Conservation (phyloP, 2,113 vertebrate genomes). For the Melozone crissalis region DNA sequence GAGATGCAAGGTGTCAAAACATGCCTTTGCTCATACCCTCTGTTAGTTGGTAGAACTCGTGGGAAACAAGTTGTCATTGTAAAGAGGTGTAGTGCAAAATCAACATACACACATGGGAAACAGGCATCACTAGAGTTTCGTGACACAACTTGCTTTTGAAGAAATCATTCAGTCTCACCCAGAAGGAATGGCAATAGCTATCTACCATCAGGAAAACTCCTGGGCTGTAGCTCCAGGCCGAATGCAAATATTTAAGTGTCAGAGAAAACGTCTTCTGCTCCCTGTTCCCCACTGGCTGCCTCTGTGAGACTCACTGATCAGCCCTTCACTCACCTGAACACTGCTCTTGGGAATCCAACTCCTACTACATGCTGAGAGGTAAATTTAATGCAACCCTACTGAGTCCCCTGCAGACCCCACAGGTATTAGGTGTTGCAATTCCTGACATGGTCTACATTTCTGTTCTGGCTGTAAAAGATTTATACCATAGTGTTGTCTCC, state of each 20-base stretch:
- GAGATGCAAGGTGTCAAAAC: background rate
- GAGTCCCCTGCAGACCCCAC: background rate
- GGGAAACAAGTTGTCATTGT: background rate
- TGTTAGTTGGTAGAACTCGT: background rate
- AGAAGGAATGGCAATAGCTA: background rate
- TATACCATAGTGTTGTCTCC: background rate
- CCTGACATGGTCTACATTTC: background rate
- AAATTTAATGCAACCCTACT: background rate
- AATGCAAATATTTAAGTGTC: background rate
- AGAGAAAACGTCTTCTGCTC: background rate
- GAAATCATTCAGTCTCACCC: background rate
- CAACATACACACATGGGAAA: background rate
- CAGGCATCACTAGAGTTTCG: background rate
- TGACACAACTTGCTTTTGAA: background rate
- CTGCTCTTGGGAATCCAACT: background rate
- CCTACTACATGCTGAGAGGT: background rate
- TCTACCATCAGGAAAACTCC: background rate
- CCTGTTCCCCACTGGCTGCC: background rate
- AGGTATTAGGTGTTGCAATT: background rate
- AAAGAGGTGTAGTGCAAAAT: background rate
- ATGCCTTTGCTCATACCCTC: background rate
- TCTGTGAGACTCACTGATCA: background rate
- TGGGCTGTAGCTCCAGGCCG: background rate
- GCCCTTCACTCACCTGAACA: background rate
- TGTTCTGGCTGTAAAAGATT: background rate